These are phyloP conservation scores for Ceratina calcarata DNA, from an alignment of 1,140 invertebrate genomes.

Conservation along the genomic window DNA sequence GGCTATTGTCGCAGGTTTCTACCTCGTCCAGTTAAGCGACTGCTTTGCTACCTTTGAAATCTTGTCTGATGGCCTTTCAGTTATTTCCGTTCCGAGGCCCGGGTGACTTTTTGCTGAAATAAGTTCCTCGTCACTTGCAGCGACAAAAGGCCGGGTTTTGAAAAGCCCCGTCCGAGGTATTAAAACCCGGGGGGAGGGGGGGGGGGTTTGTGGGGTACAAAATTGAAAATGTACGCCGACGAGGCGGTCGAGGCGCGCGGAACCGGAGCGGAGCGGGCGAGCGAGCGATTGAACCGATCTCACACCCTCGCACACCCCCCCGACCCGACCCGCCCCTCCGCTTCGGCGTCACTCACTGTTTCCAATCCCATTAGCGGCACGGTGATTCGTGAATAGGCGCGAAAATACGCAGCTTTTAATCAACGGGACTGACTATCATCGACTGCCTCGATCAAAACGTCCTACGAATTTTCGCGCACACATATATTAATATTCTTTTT, in stretches of 20 bases:
- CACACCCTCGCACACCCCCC: constrained; percentile 42
- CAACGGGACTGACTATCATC: constrained; percentile 69
- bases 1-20: too few species aligned
- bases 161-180: constrained; percentile 55
- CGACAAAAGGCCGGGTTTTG: constrained; percentile 57
- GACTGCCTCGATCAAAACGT: constrained; percentile 52
- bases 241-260: constrained; percentile 2
- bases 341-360: constrained; percentile 61
- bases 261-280: constrained; percentile 43
- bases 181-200: constrained; percentile 45
- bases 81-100: constrained; percentile 44
- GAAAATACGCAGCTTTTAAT: constrained; percentile 71
- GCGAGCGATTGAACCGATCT: constrained; percentile 57
- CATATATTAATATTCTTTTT: constrained; percentile 10
- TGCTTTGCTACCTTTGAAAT: constrained; percentile 6
- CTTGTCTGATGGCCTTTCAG: constrained; percentile 29
- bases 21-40: neutral
- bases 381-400: constrained; percentile 63
- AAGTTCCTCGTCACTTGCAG: constrained; percentile 56
- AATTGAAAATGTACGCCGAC: constrained; percentile 61
- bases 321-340: neutral
- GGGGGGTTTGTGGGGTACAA: neutral
- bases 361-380: constrained; percentile 72
- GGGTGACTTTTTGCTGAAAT: constrained; percentile 51
- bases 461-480: constrained; percentile 46